Evolutionary conservation across 1,140 invertebrate genomes (phyloP), one percentile per base, ranked within the genome.

Genomic region (Conus ventricosus): DNA sequence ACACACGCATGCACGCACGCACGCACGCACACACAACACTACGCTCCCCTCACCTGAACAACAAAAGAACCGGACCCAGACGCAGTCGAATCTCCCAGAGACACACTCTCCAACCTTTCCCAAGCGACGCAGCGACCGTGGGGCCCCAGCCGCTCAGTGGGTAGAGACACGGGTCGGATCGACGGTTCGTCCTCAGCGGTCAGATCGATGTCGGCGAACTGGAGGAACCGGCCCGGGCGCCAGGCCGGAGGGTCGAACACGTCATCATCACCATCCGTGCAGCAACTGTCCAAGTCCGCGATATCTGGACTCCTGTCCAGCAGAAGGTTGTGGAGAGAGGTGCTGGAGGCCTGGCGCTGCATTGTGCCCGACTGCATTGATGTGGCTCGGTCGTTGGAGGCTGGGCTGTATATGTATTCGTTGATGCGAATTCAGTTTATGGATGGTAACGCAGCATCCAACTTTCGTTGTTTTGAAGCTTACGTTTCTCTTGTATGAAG

Each of bases 211-310:
- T 87, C 85, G 3, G 85, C 85, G 85, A 87, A 87, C 75, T 87
- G 85, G 53, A 87, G 71, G 25, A 53, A 87, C n/a, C 85, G 85
- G 71, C 85, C 85, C 20, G 85, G 85, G 13, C 71, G 71, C 85
- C 85, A 87, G 17, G 85, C 85, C 20, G 85, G 85, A n/a, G 85
- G 85, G 25, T 87, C 85, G 85, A 87, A 87, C 20, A 87, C 53
- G 54, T 87, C 85, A 4, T 80, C 76, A 11, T 20, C 60, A n/a
- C 23, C 20, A 20, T n/a, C 23, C 11, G 11, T 23, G 7, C 67
- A 71, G 25, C 82, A 23, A 25, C 82, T 84, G 82, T 84, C 82
- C 82, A 67, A 25, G n/a, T 84, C 82, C 5, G 53, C 15, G 11
- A 20, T 6, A 10, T 71, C 67, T n/a, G 13, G 11, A 23, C 17